phyloP scores from a whole-genome alignment of 2,797 vertebrate species.

The Vultur gryphus region DNA sequence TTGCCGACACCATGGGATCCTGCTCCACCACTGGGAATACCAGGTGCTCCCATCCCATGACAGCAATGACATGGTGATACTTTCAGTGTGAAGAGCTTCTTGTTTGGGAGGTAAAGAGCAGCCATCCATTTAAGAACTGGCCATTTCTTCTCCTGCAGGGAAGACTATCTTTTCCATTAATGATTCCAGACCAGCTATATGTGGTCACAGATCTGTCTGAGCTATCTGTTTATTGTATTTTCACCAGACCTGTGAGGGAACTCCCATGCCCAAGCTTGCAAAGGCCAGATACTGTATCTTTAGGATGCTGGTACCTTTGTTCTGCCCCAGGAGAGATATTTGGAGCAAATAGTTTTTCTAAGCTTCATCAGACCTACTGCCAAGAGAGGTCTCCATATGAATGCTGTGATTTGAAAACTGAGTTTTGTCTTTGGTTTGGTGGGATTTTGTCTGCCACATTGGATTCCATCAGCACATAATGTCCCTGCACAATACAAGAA shows the following conservation, averaged over 20 bases:
- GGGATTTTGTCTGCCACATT: neutral
- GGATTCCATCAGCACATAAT: neutral
- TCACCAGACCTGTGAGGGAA: neutral
- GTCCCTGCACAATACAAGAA: neutral
- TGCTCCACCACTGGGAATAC: neutral
- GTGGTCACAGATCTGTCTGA: neutral
- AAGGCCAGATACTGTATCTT: neutral
- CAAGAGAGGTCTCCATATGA: neutral
- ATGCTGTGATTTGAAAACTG: neutral
- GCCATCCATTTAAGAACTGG: neutral
- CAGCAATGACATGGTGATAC: neutral
- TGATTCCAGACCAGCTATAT: neutral
- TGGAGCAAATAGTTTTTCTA: neutral
- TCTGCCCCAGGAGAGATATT: neutral
- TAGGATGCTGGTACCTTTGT: neutral
- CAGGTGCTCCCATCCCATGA: neutral
- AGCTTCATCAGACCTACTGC: neutral
- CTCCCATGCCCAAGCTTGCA: neutral
- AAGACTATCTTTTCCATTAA: neutral
- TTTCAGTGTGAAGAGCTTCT: neutral
- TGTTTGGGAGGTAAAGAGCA: neutral
- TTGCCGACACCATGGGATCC: neutral
- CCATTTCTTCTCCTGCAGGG: neutral
- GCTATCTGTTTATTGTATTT: neutral
- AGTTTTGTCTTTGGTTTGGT: neutral